Conservation (phyloP, 2,797 vertebrate species). For the Periophthalmus magnuspinnatus region DNA sequence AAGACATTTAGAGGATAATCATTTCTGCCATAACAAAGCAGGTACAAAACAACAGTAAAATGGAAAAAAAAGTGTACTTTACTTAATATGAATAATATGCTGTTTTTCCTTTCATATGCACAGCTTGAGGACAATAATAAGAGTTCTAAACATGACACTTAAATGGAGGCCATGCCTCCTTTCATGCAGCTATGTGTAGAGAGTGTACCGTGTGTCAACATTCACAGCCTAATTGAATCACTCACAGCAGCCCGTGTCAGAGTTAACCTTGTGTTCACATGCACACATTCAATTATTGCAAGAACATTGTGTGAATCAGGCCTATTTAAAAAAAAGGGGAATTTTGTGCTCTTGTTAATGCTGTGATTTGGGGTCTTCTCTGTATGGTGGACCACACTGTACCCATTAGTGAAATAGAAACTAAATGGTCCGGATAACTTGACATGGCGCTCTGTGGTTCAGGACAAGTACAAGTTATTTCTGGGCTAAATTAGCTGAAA, state of each 20-base stretch:
- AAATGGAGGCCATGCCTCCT: background rate
- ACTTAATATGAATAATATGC: too few relatives aligned
- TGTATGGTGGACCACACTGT: background rate
- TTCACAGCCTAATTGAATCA: background rate
- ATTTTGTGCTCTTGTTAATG: background rate
- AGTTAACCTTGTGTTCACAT: background rate
- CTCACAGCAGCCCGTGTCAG: background rate
- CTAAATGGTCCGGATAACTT: background rate
- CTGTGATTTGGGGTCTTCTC: background rate
- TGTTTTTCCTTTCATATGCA: background rate
- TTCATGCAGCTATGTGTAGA: slow-evolving; percentile 23
- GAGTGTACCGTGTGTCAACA: background rate
- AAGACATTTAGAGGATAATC: too few relatives aligned
- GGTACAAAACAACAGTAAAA: too few relatives aligned
- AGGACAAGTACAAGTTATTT: too few relatives aligned
- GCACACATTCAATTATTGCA: background rate
- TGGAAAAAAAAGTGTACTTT: too few relatives aligned
- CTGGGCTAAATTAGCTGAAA: background rate
- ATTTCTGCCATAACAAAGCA: too few relatives aligned
- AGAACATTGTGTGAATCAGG: background rate
- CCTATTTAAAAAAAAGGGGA: background rate
- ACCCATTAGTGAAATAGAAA: background rate
- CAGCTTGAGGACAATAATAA: too few relatives aligned
- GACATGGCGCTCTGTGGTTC: background rate
- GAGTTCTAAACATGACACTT: too few relatives aligned